Base-by-base conservation (phyloP, 2,888 invertebrate genomes). In the Bellardia pandia region DNA sequence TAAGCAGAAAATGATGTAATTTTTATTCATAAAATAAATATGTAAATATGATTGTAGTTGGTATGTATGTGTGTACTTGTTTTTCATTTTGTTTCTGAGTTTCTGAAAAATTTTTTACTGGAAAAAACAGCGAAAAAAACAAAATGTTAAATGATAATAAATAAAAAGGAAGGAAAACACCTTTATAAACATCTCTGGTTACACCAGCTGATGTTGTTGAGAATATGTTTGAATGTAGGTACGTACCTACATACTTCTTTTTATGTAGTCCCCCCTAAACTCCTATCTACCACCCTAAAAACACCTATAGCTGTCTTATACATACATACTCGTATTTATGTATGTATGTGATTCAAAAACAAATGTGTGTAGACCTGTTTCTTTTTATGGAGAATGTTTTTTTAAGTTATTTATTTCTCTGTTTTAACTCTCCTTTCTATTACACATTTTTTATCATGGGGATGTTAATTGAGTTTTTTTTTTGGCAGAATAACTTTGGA, bases 1-100 rank as follows among this genome's bases (percentile, higher is more conserved):
- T 37, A 71, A 64, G 45, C 40, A 40, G 58, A 75, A 76, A 69
- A 83, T 83, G 82, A 83, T 83, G 82, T 83, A 83, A 83, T 76
- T 71, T 69, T 82, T 69, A 69, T 81, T 82, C 68, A 82, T 75
- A 82, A 68, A 80, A 33, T 37, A 37, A 37, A 23, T 64, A n/a
- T n/a, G n/a, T n/a, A 40, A 42, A 45, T 42, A 68, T 68, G 68
- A 76, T 66, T 53, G 33, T 5, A 68, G 23, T 58, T 58, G 30
- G 5, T 56, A 16, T 14, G 13, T 13, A 23, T 23, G 13, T 13
- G 13, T 40, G 7, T 71, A 37, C 8, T 9, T 56, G 53, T 58
- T 11, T 37, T 7, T 40, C 23, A 45, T 45, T 23, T 3, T 42
- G 6, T 42, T 9, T 48, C 33, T 8, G 7, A 5, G 16, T 66